Conservation (phyloP, 2,888 invertebrate species). For the Ellobium chinense region DNA sequence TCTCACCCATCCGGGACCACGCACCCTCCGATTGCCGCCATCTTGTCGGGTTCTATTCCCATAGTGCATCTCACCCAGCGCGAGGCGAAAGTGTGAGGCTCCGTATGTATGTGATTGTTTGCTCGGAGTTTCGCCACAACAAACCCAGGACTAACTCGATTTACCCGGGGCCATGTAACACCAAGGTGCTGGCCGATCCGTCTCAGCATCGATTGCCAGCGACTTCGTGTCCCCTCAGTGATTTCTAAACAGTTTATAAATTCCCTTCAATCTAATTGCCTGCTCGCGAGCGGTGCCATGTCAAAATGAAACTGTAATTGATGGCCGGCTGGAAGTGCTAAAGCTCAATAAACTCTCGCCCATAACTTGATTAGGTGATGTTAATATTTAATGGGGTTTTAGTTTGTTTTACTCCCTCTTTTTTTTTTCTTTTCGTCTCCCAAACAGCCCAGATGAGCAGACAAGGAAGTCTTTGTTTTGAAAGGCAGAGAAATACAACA, state of each 20-base stretch:
- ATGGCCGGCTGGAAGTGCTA: conserved; percentile 59
- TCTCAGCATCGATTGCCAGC: conserved; percentile 47
- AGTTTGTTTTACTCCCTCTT: conserved; percentile 39
- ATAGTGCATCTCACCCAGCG: conserved; percentile 26
- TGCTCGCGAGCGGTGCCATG: conserved; percentile 52
- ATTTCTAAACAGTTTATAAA: conserved; percentile 72
- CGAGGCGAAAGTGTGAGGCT: conserved; percentile 36
- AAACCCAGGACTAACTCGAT: conserved; percentile 47
- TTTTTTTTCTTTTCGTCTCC: neutral
- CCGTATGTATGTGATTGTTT: conserved; percentile 47
- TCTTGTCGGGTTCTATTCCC: conserved; percentile 42
- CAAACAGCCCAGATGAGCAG: no score
- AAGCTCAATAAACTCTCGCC: conserved; percentile 63
- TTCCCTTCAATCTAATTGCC: conserved; percentile 65
- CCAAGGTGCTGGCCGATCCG: conserved; percentile 46
- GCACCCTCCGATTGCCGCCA: conserved; percentile 18
- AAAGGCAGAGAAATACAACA: no score
- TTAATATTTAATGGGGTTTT: conserved; percentile 63
- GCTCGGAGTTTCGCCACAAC: conserved; percentile 49
- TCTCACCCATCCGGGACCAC: conserved; percentile 12
- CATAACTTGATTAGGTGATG: conserved; percentile 62
- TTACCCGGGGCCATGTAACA: conserved; percentile 35
- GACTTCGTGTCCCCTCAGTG: conserved; percentile 60
- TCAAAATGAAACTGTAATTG: conserved; percentile 66
- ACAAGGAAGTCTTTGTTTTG: no score